Conservation (phyloP, 2,113 vertebrate genomes). For the Fukomys damarensis region DNA sequence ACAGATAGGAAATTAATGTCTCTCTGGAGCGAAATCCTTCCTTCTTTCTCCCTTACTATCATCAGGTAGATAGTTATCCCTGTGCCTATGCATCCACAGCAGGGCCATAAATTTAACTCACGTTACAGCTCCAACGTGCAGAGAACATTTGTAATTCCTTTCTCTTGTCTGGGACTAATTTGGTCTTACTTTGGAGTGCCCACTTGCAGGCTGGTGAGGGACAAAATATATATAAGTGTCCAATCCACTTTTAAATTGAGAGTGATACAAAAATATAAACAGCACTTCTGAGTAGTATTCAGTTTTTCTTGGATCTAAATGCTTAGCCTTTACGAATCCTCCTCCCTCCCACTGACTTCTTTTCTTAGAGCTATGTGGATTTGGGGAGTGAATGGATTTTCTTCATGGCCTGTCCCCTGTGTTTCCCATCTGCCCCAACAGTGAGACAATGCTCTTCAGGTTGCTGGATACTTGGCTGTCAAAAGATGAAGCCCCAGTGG, state of each 20-base stretch:
- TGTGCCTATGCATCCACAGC: not conserved
- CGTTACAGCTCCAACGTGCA: not conserved
- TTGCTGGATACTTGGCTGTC: not conserved
- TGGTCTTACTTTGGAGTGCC: constrained; percentile 25
- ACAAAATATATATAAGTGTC: constrained; percentile 18
- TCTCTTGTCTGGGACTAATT: not conserved
- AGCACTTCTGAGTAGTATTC: not conserved
- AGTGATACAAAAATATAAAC: constrained; percentile 1
- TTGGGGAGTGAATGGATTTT: not conserved
- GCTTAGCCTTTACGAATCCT: constrained; percentile 1
- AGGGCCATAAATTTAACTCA: constrained; percentile 42
- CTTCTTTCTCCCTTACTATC: not conserved
- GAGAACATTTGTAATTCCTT: not conserved
- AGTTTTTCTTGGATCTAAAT: constrained; percentile 38
- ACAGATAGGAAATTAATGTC: not conserved
- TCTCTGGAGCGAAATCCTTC: not conserved
- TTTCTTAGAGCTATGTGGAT: not conserved
- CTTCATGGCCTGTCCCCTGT: not conserved
- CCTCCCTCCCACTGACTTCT: not conserved
- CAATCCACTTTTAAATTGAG: constrained; percentile 33
- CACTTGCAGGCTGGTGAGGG: not conserved
- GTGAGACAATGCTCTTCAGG: not conserved
- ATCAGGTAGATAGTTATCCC: not conserved
- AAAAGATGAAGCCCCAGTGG: not conserved
- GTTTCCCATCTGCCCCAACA: not conserved